Percentiles rank a stretch among this genome's conserved stretches.
Evolutionary conservation across 2,888 invertebrate genomes (phyloP).

Genomic region (Siphonodentalium dalli): DNA sequence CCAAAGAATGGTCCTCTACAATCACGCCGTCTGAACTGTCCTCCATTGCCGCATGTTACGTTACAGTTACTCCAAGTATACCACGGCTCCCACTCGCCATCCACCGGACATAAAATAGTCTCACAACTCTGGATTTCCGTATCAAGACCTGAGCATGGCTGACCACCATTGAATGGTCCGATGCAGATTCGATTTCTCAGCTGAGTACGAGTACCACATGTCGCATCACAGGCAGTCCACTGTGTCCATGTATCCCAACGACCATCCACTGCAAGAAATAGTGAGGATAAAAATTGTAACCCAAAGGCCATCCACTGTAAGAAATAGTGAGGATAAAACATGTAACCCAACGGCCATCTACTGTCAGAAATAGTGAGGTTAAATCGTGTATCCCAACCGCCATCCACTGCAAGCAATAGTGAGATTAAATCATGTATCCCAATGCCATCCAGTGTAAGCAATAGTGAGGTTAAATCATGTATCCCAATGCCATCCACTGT

Average conservation of each 20-base stretch:
- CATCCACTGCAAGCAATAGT: too few relatives aligned
- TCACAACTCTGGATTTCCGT: constrained; percentile 30
- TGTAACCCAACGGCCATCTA: too few relatives aligned
- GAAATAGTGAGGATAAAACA: not conserved
- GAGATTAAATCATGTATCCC: too few relatives aligned
- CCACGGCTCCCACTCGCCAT: constrained; percentile 52
- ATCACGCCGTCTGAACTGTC: constrained; percentile 27
- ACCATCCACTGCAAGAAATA: constrained; percentile 36
- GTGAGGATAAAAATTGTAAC: too few relatives aligned
- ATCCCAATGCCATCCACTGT: too few relatives aligned
- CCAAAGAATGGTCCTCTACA: constrained; percentile 45
- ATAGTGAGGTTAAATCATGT: too few relatives aligned
- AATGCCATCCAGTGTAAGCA: too few relatives aligned
- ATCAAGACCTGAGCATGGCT: constrained; percentile 25
- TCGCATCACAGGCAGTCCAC: constrained; percentile 36
- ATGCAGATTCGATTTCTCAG: constrained; percentile 28
- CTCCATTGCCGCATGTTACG: constrained; percentile 52
- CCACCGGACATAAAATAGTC: constrained; percentile 45
- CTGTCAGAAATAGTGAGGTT: too few relatives aligned
- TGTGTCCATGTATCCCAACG: constrained; percentile 33
- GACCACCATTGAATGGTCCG: constrained; percentile 34
- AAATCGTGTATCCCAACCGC: too few relatives aligned
- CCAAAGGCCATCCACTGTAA: constrained; percentile 49
- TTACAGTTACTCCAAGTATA: constrained; percentile 45
- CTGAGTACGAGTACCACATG: constrained; percentile 38